A percentile compares a stretch with the other conserved stretches of the same genome.
These are phyloP conservation scores for Leucania comma DNA, from an alignment of 2,888 invertebrate species.

Conservation along the genomic window DNA sequence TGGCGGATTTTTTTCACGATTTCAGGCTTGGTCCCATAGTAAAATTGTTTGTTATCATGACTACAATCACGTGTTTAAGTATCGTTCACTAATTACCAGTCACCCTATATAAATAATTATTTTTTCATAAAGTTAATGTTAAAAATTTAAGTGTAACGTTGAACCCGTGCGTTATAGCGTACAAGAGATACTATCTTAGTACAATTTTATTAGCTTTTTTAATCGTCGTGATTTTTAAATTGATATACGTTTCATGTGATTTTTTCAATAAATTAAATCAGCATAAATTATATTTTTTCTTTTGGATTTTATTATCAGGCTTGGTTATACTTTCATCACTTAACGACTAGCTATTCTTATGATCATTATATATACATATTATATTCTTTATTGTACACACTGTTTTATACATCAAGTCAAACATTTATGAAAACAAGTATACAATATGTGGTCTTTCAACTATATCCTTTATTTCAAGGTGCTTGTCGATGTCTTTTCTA, in stretches of 20 bases:
- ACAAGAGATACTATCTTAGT: not conserved
- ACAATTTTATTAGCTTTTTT: not conserved
- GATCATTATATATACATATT: not conserved
- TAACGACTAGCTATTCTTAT: not conserved
- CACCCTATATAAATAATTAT: too few species aligned
- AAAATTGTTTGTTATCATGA: too few species aligned
- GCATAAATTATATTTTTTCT: not conserved
- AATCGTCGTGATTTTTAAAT: not conserved
- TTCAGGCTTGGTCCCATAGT: too few species aligned
- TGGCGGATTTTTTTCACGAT: too few species aligned
- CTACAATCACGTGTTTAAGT: too few species aligned
- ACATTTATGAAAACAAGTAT: too few species aligned
- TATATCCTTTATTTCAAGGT: not conserved
- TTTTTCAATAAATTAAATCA: not conserved
- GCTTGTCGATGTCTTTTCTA: not conserved
- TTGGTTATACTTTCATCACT: not conserved
- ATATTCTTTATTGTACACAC: too few species aligned
- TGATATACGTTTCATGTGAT: not conserved
- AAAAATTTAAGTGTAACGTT: not conserved
- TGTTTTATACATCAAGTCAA: too few species aligned
- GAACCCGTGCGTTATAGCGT: not conserved
- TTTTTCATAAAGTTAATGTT: not conserved
- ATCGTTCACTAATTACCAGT: too few species aligned
- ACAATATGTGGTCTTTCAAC: not conserved
- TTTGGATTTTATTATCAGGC: not conserved